Evolutionary conservation across 2,113 vertebrate genomes (phyloP), one percentile per base, ranked within the genome.

Genomic region (Oreamnos americanus): DNA sequence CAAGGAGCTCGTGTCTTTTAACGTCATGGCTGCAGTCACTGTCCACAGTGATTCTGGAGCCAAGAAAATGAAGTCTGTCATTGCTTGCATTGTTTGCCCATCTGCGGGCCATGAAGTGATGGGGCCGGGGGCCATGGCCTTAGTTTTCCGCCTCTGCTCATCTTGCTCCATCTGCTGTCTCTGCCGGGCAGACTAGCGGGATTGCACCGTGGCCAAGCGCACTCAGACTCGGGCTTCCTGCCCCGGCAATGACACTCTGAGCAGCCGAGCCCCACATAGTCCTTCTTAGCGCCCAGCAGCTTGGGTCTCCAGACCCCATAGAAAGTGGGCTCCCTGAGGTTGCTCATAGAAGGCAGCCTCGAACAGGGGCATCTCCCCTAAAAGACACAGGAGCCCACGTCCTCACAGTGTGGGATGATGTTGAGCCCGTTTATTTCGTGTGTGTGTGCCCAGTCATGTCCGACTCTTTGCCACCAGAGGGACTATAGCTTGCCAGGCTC

Each of bases 211-310:
- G 62, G 21, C 76, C 47, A 33, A 9, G 26, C 74, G 7, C 30
- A 2, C 39, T 30, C n/a, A 8, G 86, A 10, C 8, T 67, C 25
- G 25, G 36, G 25, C 67, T 60, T 58, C 87, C 6, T 93, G 53
- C 13, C 87, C 1, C 30, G 39, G n/a, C 30, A 25, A 57, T 57
- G 28, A 9, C 58, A 33, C 9, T 26, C 13, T 5, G 13, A 0
- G 28, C 0, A 7, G 3, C 15, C 0, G 0, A 0, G 0, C 43
- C 23, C 28, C 39, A 47, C 14, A 5, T 14, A 43, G 36, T 2
- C 21, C 94, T 85, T 49, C 78, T 85, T 2, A 49, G 76, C 25
- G 76, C 15, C 12, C 28, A 12, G 94, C 84, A 47, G 4, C 45
- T 91, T 60, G 28, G 26, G 33, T 57, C 85, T 60, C n/a, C 90